Conservation (phyloP, 2,888 invertebrate species). For the Drosophila paranaensis region DNA sequence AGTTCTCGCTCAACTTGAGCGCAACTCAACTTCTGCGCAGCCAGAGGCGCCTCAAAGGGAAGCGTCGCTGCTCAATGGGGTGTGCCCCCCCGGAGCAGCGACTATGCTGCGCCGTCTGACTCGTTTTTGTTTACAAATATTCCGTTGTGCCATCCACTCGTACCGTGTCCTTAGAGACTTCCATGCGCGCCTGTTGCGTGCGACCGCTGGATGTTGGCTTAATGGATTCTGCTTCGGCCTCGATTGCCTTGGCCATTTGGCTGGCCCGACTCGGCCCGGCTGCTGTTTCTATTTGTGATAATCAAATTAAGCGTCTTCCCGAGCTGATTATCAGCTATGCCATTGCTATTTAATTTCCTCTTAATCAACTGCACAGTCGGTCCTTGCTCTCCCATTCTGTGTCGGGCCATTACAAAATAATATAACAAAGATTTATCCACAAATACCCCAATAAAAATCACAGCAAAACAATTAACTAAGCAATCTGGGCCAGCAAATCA, state of each 20-base stretch:
- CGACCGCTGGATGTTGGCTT: constrained; percentile 19
- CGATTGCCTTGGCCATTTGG: constrained; percentile 22
- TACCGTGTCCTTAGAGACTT: constrained; percentile 48
- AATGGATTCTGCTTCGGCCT: constrained; percentile 30
- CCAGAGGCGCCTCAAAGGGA: constrained; percentile 21
- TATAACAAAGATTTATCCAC: constrained; percentile 38
- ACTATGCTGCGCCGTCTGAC: constrained; percentile 19
- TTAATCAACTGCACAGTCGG: constrained; percentile 29
- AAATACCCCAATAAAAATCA: constrained; percentile 29
- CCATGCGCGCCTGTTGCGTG: constrained; percentile 68
- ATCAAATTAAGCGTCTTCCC: constrained; percentile 47
- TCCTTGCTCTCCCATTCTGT: neutral
- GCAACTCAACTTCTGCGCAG: constrained; percentile 26
- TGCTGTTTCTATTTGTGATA: constrained; percentile 35
- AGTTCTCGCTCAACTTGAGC: constrained; percentile 36
- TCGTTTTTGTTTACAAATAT: constrained; percentile 64
- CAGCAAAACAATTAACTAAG: constrained; percentile 38
- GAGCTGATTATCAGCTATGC: constrained; percentile 40
- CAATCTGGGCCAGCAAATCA: constrained; percentile 44
- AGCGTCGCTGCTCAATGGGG: neutral
- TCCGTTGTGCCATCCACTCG: constrained; percentile 19
- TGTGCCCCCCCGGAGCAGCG: neutral
- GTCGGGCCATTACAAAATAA: constrained; percentile 12
- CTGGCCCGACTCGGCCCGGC: neutral
- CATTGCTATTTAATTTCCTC: constrained; percentile 33